Conservation (phyloP, 2,797 vertebrate species). For the Adrianichthys oophorus region DNA sequence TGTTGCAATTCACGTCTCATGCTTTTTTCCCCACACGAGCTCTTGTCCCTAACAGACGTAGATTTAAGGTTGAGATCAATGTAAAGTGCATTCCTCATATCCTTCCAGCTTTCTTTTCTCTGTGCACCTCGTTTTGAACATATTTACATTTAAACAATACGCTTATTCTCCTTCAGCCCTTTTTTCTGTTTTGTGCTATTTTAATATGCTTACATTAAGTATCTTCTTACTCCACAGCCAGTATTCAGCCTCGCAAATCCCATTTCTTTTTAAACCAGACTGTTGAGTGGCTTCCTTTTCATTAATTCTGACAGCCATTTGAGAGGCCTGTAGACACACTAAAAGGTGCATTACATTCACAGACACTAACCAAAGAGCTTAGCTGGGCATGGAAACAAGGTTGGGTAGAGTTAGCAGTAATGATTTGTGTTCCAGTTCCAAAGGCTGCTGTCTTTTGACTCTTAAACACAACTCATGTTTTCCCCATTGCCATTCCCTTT, state of each 20-base stretch:
- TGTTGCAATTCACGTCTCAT: not conserved
- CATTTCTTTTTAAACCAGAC: constrained; percentile 42
- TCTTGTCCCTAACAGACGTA: constrained; percentile 7
- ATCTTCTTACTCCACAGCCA: constrained; percentile 35
- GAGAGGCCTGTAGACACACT: constrained; percentile 41
- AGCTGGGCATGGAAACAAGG: constrained; percentile 58
- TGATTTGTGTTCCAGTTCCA: constrained; percentile 41
- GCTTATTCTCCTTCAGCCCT: constrained; percentile 4
- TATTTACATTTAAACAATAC: constrained; percentile 37
- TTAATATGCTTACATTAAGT: constrained; percentile 36
- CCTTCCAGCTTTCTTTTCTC: constrained; percentile 24
- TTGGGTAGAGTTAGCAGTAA: constrained; percentile 51
- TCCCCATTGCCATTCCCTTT: constrained; percentile 27
- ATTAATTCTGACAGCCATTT: constrained; percentile 54
- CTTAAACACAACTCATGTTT: constrained; percentile 18
- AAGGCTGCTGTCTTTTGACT: constrained; percentile 44
- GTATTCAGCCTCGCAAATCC: constrained; percentile 45
- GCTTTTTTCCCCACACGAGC: constrained; percentile 31
- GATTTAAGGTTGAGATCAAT: constrained; percentile 40
- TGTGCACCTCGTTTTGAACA: constrained; percentile 21
- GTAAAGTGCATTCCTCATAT: constrained; percentile 24
- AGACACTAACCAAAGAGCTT: constrained; percentile 48
- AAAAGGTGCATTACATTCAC: constrained; percentile 53
- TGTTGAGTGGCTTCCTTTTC: constrained; percentile 52
- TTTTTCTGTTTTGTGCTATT: constrained; percentile 12